A percentile compares a stretch with the other conserved stretches of the same genome.
These are phyloP conservation scores for Tricholauxania praeusta DNA, from an alignment of 2,888 invertebrate species.

Conservation along the genomic window DNA sequence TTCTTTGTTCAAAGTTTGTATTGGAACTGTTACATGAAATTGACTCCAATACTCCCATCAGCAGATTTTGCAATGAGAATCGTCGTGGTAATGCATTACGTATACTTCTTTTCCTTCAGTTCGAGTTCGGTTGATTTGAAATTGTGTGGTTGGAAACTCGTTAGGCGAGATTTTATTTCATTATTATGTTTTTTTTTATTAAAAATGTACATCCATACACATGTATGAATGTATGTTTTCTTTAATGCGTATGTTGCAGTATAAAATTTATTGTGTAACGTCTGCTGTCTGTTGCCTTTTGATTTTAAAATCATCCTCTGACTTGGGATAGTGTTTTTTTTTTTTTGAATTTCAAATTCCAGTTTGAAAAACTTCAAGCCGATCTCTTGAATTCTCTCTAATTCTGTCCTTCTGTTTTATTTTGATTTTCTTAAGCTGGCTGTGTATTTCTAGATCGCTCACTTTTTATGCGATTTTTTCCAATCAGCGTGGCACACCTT, in stretches of 20 bases:
- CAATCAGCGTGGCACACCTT: conserved; percentile 30
- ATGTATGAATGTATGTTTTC: background rate
- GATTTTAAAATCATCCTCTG: background rate
- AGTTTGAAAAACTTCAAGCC: conserved; percentile 6
- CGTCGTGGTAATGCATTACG: too few species aligned
- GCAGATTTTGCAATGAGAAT: too few species aligned
- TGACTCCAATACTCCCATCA: too few species aligned
- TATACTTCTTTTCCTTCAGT: too few species aligned
- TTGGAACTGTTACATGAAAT: too few species aligned
- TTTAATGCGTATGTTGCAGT: conserved; percentile 9
- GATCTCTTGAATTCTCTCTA: background rate
- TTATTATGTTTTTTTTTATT: too few species aligned
- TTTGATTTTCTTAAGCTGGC: background rate
- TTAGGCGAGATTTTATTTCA: conserved; percentile 12
- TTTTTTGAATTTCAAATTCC: conserved; percentile 1
- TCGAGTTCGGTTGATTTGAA: background rate
- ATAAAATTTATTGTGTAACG: background rate
- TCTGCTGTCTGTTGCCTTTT: background rate
- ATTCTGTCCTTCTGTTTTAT: background rate
- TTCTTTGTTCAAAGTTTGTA: too few species aligned
- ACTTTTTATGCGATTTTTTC: conserved; percentile 14
- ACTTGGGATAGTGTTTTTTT: background rate
- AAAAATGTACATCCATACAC: too few species aligned
- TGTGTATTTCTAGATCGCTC: background rate
- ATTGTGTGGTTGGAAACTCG: conserved; percentile 21